These are phyloP conservation scores for Microtus montanus DNA, from an alignment of 2,113 vertebrate species.

Conservation along the genomic window DNA sequence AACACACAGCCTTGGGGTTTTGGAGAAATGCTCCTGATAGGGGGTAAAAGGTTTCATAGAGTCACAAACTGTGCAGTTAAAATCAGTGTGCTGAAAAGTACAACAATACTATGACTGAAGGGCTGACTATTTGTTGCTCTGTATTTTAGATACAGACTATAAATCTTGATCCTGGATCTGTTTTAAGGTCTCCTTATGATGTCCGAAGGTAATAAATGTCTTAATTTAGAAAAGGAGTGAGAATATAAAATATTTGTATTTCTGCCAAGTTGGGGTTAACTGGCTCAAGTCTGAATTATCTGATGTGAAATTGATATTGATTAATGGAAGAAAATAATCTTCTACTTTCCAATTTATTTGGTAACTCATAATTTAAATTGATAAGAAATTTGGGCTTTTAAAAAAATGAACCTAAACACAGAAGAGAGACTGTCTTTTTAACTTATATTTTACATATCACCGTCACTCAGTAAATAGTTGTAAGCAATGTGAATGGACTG, in stretches of 20 bases:
- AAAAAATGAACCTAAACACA: constrained; percentile 7
- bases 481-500: not conserved
- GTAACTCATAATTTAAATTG: constrained; percentile 21
- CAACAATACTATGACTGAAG: not conserved
- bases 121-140: not conserved
- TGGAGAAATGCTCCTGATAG: not conserved
- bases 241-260: constrained; percentile 43
- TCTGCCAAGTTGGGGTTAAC: constrained; percentile 49
- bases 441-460: not conserved
- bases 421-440: not conserved
- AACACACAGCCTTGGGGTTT: not conserved
- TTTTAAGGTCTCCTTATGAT: constrained; percentile 20
- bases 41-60: not conserved
- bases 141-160: not conserved
- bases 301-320: constrained; percentile 3
- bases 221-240: constrained; percentile 49
- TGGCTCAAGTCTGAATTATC: constrained; percentile 27
- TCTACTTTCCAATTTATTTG: constrained; percentile 52
- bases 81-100: not conserved
- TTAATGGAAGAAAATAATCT: constrained; percentile 49
- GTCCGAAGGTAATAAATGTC: constrained; percentile 30
- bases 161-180: not conserved
- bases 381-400: not conserved
- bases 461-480: not conserved
- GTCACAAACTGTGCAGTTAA: not conserved